Evolutionary conservation across 2,888 invertebrate genomes (phyloP).

Genomic region (Drosophila mimica): DNA sequence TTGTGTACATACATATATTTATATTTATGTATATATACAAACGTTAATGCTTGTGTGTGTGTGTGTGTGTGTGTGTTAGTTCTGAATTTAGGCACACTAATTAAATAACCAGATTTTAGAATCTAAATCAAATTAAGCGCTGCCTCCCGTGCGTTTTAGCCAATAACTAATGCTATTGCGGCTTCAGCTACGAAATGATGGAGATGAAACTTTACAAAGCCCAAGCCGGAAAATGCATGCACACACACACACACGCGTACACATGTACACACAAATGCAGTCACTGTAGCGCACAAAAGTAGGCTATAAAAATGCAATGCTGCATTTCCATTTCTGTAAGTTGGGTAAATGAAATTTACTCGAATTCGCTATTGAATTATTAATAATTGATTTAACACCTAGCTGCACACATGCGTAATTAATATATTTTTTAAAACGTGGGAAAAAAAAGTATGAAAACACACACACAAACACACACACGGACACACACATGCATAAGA

Average conservation of each 20-base stretch:
- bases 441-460: neutral
- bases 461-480: conserved; percentile 11
- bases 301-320: conserved; percentile 27
- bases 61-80: conserved; percentile 22
- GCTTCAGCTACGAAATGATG: neutral
- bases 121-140: conserved; percentile 1
- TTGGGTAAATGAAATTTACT: neutral
- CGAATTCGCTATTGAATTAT: neutral
- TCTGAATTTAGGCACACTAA: conserved; percentile 26
- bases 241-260: neutral
- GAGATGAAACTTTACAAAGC: neutral
- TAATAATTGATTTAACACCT: conserved; percentile 27
- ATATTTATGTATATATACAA: neutral
- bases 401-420: conserved; percentile 3
- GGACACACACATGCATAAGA: conserved; percentile 10
- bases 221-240: neutral
- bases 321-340: neutral
- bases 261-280: neutral
- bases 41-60: neutral
- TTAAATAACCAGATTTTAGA: conserved; percentile 8
- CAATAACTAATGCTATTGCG: neutral
- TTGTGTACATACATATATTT: conserved; percentile 1
- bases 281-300: conserved; percentile 32
- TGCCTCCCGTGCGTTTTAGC: neutral
- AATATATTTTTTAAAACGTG: neutral